phyloP scores from a whole-genome alignment of 2,888 invertebrate species.

The Chrysolina oricalcia region DNA sequence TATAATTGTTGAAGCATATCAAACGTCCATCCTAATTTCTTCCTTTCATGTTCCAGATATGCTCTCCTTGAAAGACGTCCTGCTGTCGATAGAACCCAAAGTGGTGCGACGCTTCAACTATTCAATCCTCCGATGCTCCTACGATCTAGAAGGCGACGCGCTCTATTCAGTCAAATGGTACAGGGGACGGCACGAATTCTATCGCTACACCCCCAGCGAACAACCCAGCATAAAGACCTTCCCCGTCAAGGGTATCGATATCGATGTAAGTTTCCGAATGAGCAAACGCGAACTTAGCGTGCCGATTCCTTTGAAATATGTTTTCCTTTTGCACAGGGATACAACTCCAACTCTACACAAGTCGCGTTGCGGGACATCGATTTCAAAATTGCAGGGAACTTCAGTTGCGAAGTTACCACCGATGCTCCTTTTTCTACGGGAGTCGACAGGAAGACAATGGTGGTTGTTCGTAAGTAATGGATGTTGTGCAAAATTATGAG shows the following conservation, averaged over 20 bases:
- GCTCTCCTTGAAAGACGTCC: conserved; percentile 81
- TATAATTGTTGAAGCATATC: too few species aligned
- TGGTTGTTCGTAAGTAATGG: conserved; percentile 82
- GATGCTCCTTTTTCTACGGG: conserved; percentile 82
- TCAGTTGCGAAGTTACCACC: conserved; percentile 86
- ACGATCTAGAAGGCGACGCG: conserved; percentile 83
- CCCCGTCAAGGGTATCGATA: conserved; percentile 82
- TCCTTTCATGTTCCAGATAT: conserved; percentile 72
- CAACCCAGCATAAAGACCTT: conserved; percentile 81
- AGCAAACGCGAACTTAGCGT: background rate
- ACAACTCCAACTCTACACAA: conserved; percentile 83
- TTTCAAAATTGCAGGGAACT: conserved; percentile 82
- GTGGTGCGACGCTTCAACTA: conserved; percentile 81
- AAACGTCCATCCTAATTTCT: background rate
- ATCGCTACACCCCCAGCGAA: conserved; percentile 86
- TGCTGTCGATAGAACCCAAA: conserved; percentile 80
- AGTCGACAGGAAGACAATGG: conserved; percentile 78
- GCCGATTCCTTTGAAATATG: conserved; percentile 5
- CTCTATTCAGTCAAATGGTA: conserved; percentile 93
- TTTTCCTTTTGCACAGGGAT: conserved; percentile 73
- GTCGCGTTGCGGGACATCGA: conserved; percentile 82
- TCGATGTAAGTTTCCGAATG: conserved; percentile 79
- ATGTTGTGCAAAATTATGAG: too few species aligned
- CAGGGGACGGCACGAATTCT: conserved; percentile 88
- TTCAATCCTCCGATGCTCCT: conserved; percentile 82